Percentiles rank a stretch among this genome's conserved stretches.
Evolutionary conservation across 2,113 vertebrate species (phyloP).

Genomic region (Nanorana parkeri): DNA sequence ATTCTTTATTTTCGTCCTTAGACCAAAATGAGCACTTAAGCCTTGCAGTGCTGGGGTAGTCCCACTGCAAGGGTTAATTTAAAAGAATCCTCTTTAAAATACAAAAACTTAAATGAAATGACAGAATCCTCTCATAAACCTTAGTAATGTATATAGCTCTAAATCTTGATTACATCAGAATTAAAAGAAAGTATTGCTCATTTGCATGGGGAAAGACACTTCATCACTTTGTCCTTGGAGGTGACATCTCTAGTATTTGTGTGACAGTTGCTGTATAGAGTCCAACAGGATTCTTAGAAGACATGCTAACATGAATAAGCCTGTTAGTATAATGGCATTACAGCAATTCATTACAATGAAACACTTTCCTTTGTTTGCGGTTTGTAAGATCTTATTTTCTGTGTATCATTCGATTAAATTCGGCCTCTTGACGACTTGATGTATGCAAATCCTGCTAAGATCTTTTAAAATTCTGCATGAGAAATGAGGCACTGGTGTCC

Average conservation of each 20-base stretch:
- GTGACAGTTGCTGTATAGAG: background rate
- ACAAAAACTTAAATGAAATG: too few species aligned
- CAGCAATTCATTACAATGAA: background rate
- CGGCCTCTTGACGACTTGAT: slow-evolving; percentile 39
- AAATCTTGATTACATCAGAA: too few species aligned
- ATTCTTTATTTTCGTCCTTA: too few species aligned
- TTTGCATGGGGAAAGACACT: background rate
- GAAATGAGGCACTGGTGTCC: slow-evolving; percentile 49
- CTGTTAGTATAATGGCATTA: slow-evolving; percentile 49
- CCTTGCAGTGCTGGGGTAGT: too few species aligned
- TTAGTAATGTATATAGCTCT: too few species aligned
- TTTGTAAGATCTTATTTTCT: slow-evolving; percentile 57
- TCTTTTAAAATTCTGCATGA: slow-evolving; percentile 47
- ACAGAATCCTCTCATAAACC: too few species aligned
- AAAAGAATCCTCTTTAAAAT: too few species aligned
- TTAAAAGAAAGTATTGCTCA: too few species aligned
- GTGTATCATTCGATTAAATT: slow-evolving; percentile 33
- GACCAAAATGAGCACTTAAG: too few species aligned
- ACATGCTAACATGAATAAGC: slow-evolving; percentile 23
- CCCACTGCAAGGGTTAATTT: too few species aligned
- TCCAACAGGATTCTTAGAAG: background rate
- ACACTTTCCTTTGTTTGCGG: slow-evolving; percentile 36
- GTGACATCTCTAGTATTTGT: background rate
- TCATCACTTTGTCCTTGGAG: slow-evolving; percentile 18
- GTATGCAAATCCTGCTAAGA: slow-evolving; percentile 57